Percentiles rank a stretch among this genome's conserved stretches.
phyloP scores from a whole-genome alignment of 2,113 vertebrate genomes.

The Bufo bufo region DNA sequence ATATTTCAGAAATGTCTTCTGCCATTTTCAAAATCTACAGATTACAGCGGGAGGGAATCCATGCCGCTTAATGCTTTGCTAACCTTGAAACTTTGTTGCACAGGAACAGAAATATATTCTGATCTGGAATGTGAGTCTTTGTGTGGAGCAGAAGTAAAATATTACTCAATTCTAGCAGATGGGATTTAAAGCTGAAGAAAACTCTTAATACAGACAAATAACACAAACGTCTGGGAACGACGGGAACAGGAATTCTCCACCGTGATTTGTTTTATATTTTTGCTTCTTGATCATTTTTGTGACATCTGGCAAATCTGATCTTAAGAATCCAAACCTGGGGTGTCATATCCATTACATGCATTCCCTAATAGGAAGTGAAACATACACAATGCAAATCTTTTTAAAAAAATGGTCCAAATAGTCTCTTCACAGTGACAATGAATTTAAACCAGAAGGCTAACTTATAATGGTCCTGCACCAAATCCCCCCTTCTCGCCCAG shows the following conservation, averaged over 20 bases:
- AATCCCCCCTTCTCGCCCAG: no score
- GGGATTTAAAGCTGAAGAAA: slow-evolving; percentile 37
- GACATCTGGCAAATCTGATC: slow-evolving; percentile 32
- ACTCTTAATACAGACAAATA: slow-evolving; percentile 44
- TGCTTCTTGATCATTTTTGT: slow-evolving; percentile 13
- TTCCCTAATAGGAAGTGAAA: not conserved
- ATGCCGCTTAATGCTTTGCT: not conserved
- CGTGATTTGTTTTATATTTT: slow-evolving; percentile 22
- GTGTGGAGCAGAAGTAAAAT: slow-evolving; percentile 27
- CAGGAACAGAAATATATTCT: not conserved
- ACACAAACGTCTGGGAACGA: not conserved
- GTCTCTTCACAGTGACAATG: not conserved
- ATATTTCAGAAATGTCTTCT: not conserved
- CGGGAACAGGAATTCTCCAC: slow-evolving; percentile 1
- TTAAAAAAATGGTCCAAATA: no score
- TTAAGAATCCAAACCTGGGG: not conserved
- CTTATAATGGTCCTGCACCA: no score
- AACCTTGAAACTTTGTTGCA: slow-evolving; percentile 6
- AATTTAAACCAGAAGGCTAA: not conserved
- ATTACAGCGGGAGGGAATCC: not conserved
- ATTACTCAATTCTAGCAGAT: slow-evolving; percentile 38
- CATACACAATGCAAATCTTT: not conserved
- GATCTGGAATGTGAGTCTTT: not conserved
- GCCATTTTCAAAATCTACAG: not conserved
- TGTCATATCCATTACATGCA: not conserved